A percentile compares a stretch with the other conserved stretches of the same genome.
These are phyloP conservation scores for Melinaea marsaeus DNA, from an alignment of 2,888 invertebrate genomes.

Conservation along the genomic window DNA sequence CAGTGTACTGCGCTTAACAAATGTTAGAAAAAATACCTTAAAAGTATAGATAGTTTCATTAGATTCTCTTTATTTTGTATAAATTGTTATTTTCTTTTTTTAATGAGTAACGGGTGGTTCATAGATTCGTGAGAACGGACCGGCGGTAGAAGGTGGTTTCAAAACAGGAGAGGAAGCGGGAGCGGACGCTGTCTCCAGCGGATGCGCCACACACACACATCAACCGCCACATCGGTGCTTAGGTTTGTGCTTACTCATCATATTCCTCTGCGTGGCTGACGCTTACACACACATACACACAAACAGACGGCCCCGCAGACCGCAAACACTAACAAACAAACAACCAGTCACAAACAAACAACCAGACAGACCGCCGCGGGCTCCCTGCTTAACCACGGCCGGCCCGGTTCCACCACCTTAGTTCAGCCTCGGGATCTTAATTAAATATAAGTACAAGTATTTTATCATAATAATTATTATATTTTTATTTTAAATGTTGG, in stretches of 20 bases:
- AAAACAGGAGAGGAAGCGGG: slow-evolving; percentile 29
- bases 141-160: slow-evolving; percentile 29
- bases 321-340: slow-evolving; percentile 56
- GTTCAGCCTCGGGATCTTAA: slow-evolving; percentile 69
- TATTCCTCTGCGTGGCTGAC: slow-evolving; percentile 55
- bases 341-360: slow-evolving; percentile 21
- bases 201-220: slow-evolving; percentile 60
- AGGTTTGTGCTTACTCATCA: slow-evolving; percentile 74
- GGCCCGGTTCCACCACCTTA: slow-evolving; percentile 41
- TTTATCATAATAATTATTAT: slow-evolving; percentile 37
- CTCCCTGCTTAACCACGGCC: slow-evolving; percentile 52
- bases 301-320: slow-evolving; percentile 53
- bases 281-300: slow-evolving; percentile 36
- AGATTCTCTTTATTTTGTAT: no score
- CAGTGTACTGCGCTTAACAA: no score
- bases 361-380: slow-evolving; percentile 50
- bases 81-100: no score
- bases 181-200: slow-evolving; percentile 43
- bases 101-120: no score
- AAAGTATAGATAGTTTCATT: no score
- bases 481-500: slow-evolving; percentile 13
- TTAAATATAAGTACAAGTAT: slow-evolving; percentile 73
- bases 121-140: slow-evolving; percentile 67
- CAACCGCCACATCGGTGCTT: slow-evolving; percentile 62
- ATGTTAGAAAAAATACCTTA: no score